Conservation (phyloP, 1,140 invertebrate genomes). For the Pissodes strobi region DNA sequence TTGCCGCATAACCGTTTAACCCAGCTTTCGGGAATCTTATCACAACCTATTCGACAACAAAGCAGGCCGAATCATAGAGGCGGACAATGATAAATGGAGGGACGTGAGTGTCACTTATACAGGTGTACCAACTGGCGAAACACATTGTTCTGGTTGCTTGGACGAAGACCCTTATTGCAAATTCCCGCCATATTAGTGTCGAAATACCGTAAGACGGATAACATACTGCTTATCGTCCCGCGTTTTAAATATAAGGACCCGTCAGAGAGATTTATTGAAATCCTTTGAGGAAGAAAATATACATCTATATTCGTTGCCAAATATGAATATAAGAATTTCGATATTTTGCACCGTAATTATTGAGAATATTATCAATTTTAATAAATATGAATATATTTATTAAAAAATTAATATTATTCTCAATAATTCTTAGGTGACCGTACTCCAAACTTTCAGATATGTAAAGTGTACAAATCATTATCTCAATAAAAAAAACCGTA, state of each 20-base stretch:
- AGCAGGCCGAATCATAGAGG: background rate
- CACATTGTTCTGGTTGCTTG: conserved; percentile 11
- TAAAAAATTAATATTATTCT: too few relatives aligned
- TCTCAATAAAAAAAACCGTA: too few relatives aligned
- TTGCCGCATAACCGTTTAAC: background rate
- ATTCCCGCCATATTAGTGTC: conserved; percentile 26
- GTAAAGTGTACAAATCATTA: too few relatives aligned
- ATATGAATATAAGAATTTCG: too few relatives aligned
- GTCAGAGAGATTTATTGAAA: conserved; percentile 23
- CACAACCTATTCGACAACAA: background rate
- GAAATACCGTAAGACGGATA: conserved; percentile 13
- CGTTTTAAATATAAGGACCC: conserved; percentile 14
- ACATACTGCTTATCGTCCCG: conserved; percentile 11
- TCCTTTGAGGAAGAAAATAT: too few relatives aligned
- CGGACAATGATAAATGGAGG: conserved; percentile 11
- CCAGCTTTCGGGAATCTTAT: background rate
- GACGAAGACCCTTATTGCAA: conserved; percentile 19
- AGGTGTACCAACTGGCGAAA: conserved; percentile 20
- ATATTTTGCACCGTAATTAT: too few relatives aligned
- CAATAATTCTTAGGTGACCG: too few relatives aligned
- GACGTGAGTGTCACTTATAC: conserved; percentile 14
- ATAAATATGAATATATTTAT: too few relatives aligned
- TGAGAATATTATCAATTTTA: too few relatives aligned
- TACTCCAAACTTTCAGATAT: too few relatives aligned
- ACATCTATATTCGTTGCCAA: too few relatives aligned